A percentile compares a stretch with the other conserved stretches of the same genome.
Evolutionary conservation across 2,113 vertebrate genomes (phyloP).

Genomic region (Hippocampus guttulatus): DNA sequence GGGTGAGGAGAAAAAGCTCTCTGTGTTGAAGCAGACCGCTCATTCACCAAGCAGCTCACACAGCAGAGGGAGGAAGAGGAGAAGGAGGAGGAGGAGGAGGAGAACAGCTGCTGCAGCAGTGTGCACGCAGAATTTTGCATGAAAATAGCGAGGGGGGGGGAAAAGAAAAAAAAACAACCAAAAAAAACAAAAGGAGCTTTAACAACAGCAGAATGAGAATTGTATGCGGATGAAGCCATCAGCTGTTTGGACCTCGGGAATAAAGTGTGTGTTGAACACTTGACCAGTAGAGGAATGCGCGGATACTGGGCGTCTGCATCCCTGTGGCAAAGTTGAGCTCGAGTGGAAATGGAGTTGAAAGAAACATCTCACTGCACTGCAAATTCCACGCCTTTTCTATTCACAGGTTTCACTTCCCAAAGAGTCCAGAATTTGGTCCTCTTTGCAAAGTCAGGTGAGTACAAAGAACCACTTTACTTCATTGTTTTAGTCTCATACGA

Average conservation of each 20-base stretch:
- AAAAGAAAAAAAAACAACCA: not conserved
- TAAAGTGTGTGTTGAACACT: slow-evolving; percentile 21
- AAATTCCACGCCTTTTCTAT: not conserved
- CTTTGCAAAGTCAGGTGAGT: slow-evolving; percentile 36
- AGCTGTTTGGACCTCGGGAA: slow-evolving; percentile 12
- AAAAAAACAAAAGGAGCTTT: not conserved
- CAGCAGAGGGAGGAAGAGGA: slow-evolving; percentile 15
- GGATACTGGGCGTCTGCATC: slow-evolving; percentile 19
- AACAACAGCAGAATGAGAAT: not conserved
- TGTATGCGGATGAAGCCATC: not conserved
- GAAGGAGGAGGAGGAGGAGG: not conserved
- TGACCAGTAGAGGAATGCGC: slow-evolving; percentile 8
- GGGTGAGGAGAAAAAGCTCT: slow-evolving; percentile 36
- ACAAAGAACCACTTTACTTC: not conserved
- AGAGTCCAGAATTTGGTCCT: slow-evolving; percentile 25
- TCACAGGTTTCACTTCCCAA: not conserved
- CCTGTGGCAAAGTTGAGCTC: slow-evolving; percentile 43
- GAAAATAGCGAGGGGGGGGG: not conserved
- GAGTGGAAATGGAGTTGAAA: slow-evolving; percentile 27
- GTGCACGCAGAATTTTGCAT: slow-evolving; percentile 8
- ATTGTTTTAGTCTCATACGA: not conserved
- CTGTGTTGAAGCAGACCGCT: slow-evolving; percentile 46
- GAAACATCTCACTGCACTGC: not conserved
- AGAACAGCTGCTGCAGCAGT: slow-evolving; percentile 10
- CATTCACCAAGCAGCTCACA: slow-evolving; percentile 50